Evolutionary conservation across 2,113 vertebrate genomes (phyloP).

Genomic region (Myotis yumanensis): DNA sequence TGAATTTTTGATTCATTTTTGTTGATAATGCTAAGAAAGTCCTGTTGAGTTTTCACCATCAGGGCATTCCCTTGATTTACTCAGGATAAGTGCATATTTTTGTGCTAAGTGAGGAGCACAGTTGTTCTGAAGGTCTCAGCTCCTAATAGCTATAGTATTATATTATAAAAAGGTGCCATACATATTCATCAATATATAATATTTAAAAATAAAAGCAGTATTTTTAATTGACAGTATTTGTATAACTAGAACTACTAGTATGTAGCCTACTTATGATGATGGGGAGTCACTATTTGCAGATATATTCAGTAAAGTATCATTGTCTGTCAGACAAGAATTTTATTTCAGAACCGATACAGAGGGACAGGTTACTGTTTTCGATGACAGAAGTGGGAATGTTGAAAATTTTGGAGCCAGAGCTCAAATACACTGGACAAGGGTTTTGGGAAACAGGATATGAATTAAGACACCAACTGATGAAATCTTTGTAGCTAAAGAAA

Average conservation of each 20-base stretch:
- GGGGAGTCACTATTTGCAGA: neutral
- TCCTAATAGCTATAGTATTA: conserved; percentile 24
- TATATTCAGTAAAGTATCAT: neutral
- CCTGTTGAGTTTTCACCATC: conserved; percentile 16
- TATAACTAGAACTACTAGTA: neutral
- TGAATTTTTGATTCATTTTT: conserved; percentile 52
- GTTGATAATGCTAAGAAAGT: conserved; percentile 20
- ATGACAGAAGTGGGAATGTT: neutral
- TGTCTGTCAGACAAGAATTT: neutral
- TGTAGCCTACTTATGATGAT: neutral
- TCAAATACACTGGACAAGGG: neutral
- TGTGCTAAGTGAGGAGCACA: conserved; percentile 25
- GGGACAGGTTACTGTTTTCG: neutral
- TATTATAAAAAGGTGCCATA: conserved; percentile 31
- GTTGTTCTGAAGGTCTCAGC: conserved; percentile 24
- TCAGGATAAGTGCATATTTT: conserved; percentile 57
- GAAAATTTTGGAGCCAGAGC: neutral
- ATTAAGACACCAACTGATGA: neutral
- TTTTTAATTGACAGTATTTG: conserved; percentile 47
- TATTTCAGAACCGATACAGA: neutral
- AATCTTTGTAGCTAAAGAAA: neutral
- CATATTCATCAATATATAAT: conserved; percentile 42
- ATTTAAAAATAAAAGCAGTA: conserved; percentile 52
- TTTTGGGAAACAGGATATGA: neutral
- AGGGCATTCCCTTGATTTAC: conserved; percentile 20